phyloP scores from a whole-genome alignment of 2,113 vertebrate genomes.

The Plectropomus leopardus region DNA sequence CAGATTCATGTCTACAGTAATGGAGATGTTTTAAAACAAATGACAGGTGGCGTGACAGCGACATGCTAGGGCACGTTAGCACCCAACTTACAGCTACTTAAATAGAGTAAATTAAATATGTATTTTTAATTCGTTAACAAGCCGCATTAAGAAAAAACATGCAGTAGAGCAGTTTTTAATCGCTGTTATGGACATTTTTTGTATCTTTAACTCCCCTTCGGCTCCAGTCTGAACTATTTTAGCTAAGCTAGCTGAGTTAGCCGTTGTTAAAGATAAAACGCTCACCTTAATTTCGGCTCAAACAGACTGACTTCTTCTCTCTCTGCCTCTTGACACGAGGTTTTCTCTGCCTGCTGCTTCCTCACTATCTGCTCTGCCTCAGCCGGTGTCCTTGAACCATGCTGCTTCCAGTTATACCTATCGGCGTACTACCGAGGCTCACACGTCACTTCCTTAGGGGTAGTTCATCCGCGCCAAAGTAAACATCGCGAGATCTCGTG shows the following conservation, averaged over 20 bases:
- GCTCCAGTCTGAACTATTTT: not conserved
- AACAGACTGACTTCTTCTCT: not conserved
- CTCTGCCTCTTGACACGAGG: slow-evolving; percentile 23
- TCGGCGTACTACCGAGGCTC: not conserved
- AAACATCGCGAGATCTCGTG: not conserved
- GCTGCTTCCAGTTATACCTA: slow-evolving; percentile 12
- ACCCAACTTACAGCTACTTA: not conserved
- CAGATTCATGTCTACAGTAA: fast-evolving
- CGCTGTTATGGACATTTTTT: too few species aligned
- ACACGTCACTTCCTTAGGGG: slow-evolving; percentile 14
- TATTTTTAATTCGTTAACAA: not conserved
- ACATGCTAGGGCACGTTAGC: not conserved
- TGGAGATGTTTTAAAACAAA: not conserved
- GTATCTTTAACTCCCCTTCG: not conserved
- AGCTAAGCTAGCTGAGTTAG: not conserved
- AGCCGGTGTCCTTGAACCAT: slow-evolving; percentile 52
- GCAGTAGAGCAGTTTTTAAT: too few species aligned
- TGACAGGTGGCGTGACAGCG: not conserved
- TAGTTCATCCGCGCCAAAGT: not conserved
- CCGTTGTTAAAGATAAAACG: not conserved
- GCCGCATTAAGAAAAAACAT: too few species aligned
- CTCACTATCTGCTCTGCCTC: not conserved
- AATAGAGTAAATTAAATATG: not conserved
- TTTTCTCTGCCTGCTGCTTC: not conserved
- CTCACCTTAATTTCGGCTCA: slow-evolving; percentile 60